phyloP scores from a whole-genome alignment of 2,113 vertebrate genomes.

The Caranx ignobilis region DNA sequence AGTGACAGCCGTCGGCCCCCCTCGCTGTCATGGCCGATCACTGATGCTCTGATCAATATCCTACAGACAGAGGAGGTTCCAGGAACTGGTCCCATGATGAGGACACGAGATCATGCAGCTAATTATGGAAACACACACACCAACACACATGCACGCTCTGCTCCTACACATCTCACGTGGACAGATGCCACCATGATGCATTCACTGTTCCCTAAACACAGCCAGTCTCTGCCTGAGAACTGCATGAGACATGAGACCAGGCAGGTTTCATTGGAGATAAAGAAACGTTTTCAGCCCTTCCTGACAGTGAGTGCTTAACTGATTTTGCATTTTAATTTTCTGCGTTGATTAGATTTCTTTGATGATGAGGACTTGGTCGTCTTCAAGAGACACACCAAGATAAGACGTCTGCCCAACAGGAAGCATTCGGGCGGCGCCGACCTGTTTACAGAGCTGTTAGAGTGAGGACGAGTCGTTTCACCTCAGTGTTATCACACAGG shows the following conservation, averaged over 20 bases:
- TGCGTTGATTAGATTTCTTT: constrained; percentile 57
- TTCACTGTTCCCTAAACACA: background rate
- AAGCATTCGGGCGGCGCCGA: constrained; percentile 21
- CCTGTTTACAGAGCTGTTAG: constrained; percentile 36
- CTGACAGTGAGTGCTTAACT: constrained; percentile 44
- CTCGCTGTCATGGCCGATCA: constrained; percentile 38
- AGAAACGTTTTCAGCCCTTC: constrained; percentile 1
- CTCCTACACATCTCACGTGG: constrained; percentile 3
- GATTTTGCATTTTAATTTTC: constrained; percentile 52
- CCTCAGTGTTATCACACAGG: constrained; percentile 59
- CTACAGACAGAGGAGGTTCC: constrained; percentile 47
- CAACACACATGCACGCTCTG: too few species aligned
- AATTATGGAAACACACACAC: constrained; percentile 55
- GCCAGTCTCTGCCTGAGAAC: background rate
- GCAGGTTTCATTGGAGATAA: background rate
- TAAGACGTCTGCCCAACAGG: constrained; percentile 46
- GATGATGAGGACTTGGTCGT: constrained; percentile 49
- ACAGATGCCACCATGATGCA: background rate
- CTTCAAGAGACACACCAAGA: constrained; percentile 18
- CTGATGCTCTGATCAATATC: constrained; percentile 73
- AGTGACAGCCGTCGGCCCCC: constrained; percentile 43
- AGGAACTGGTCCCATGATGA: constrained; percentile 61
- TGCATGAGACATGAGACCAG: too few species aligned
- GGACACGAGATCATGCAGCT: constrained; percentile 37
- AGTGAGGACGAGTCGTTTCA: constrained; percentile 48